Base-by-base conservation (phyloP, 2,888 invertebrate genomes). In the Desoria tigrina region DNA sequence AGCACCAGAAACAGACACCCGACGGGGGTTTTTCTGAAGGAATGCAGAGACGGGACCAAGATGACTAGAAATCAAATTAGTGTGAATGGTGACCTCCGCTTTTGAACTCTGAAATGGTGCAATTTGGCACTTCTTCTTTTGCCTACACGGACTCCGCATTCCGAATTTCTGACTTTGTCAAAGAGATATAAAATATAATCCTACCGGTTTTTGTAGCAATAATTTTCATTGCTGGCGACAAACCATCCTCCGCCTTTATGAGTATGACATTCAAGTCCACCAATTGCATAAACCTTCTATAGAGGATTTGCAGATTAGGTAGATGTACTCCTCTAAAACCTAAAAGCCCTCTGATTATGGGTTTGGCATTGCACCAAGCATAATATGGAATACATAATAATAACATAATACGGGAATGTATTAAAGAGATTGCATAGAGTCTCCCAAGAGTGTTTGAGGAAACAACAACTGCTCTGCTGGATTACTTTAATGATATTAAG, bases 361-460 rank as follows among this genome's bases (percentile, higher is more conserved):
- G 39, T 24, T 58, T 58, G 58, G 58, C 58, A 58, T 11, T 27
- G 7, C 45, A 58, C 58, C 58, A 58, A 58, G 24, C 45, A 45
- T 23, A 58, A 58, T 58, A n/a, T n/a, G n/a, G n/a, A 58, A 45
- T 45, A 28, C 49, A 54, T 32, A 45, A 45, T 45, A 45, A 32
- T 32, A n/a, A n/a, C n/a, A 32, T 32, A 32, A 32, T 32, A 32
- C 32, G 6, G n/a, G 49, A 51, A 23, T 24, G 51, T 51, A 51
- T 51, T 51, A 51, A 51, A 51, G 6, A 26, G 24, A 26, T 11
- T 51, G 14, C 24, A 23, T 18, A 24, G 6, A 24, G 9, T 9
- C 24, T 26, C 26, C 26, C 51, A 24, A 45, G 32, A 11, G 32
- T 7, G 32, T 7, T 32, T 32, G 32, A 32, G 32, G 32, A 32